A percentile compares a stretch with the other conserved stretches of the same genome.
Conservation (phyloP, 2,888 invertebrate species). For the Drosophila buzzatii region DNA sequence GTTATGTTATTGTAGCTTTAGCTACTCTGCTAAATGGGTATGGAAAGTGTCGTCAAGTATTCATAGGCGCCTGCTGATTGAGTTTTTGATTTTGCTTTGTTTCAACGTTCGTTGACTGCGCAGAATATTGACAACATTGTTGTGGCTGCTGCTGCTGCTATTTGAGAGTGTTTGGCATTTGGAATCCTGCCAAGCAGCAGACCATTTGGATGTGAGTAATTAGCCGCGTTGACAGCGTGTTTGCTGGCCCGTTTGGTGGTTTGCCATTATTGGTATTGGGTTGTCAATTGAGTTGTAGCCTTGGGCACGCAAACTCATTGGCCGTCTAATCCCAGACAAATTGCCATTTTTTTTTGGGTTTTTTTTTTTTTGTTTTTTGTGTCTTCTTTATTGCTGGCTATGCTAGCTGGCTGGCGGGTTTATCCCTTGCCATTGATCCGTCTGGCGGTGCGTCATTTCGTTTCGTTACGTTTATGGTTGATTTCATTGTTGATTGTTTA, state of each 20-base stretch:
- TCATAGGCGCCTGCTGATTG: constrained; percentile 40
- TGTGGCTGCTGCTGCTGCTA: constrained; percentile 4
- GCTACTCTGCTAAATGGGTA: constrained; percentile 3
- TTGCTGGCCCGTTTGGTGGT: constrained; percentile 22
- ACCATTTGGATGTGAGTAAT: constrained; percentile 57
- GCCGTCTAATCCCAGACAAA: constrained; percentile 43
- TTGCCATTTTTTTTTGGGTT: constrained; percentile 17
- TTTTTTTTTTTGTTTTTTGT: neutral
- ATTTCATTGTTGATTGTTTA: constrained; percentile 22
- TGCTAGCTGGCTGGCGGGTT: neutral
- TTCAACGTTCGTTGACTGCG: constrained; percentile 44
- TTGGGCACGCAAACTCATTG: constrained; percentile 55
- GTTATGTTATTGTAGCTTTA: neutral
- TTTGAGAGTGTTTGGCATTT: constrained; percentile 3
- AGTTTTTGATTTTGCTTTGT: constrained; percentile 46
- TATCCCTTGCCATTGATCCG: constrained; percentile 33
- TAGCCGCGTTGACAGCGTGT: constrained; percentile 45
- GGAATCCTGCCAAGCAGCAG: constrained; percentile 15
- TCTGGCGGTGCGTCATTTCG: constrained; percentile 15
- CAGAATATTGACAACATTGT: constrained; percentile 2
- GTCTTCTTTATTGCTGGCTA: neutral
- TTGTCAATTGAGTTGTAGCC: constrained; percentile 60
- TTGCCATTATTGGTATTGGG: constrained; percentile 55
- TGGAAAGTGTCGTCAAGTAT: constrained; percentile 9
- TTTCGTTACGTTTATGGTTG: constrained; percentile 22